Evolutionary conservation across 2,113 vertebrate species (phyloP), one percentile per base, ranked within the genome.

Genomic region (Eulemur rufifrons): DNA sequence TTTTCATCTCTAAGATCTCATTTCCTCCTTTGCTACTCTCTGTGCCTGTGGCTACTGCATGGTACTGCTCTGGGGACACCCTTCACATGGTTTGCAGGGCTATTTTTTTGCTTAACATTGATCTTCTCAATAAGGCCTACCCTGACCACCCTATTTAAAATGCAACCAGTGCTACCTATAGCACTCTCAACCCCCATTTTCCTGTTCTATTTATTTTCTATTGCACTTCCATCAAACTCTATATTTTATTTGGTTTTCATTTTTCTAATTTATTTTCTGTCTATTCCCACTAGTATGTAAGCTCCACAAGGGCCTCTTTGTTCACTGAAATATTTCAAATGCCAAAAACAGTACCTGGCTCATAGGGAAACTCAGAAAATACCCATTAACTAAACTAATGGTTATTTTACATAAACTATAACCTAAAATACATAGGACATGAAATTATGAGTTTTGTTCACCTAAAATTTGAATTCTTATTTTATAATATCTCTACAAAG

Each of bases 251-350:
- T 27, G 50, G 29, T 68, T 39, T 91, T 76, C 25, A 56, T 23
- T 20, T 68, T 61, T 77, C 12, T 76, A 63, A 50, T 54, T 71
- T 83, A 73, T 83, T 89, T 94, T 54, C 32, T 34, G 9, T 85
- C 14, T 54, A 21, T 25, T 8, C 18, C 13, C 12, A n/a, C 7
- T 83, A 69, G n/a, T 15, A 47, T 69, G 7, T 93, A 64, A 54
- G n/a, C 61, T 66, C 25, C 15, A 6, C 10, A 42, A 90, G 17
- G 39, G 13, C 39, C 1, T 50, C 39, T 92, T 73, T 74, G 64
- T 34, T 85, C 32, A 56, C 17, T 69, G 77, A 87, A 81, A 82
- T 10, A 27, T 82, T 92, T 94, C 61, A 88, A 89, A 85, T 85
- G n/a, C 29, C 64, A 66, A 88, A 59, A 88, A 88, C 39, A 52